These are phyloP conservation scores for Hanleya hanleyi DNA, from an alignment of 2,888 invertebrate genomes.

Conservation along the genomic window DNA sequence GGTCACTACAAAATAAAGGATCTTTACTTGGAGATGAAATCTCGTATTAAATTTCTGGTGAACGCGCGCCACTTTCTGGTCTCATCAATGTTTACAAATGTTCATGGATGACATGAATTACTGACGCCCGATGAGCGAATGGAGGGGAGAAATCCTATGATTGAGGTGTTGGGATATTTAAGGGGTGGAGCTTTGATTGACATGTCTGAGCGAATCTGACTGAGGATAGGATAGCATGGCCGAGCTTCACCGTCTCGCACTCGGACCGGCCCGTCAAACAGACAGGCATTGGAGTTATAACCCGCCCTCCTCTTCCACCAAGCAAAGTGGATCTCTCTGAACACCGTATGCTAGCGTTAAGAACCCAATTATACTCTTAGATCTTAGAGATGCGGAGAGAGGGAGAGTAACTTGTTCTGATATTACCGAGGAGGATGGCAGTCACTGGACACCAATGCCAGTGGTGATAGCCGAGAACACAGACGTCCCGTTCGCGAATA, in stretches of 20 bases:
- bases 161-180: neutral
- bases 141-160: neutral
- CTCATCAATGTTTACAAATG: slow-evolving; percentile 9
- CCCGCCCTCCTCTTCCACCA: neutral
- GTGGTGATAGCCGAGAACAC: too few relatives aligned
- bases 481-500: too few relatives aligned
- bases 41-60: neutral
- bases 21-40: slow-evolving; percentile 5
- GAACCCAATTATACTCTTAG: neutral
- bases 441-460: too few relatives aligned
- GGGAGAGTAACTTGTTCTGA: too few relatives aligned
- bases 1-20: slow-evolving; percentile 5
- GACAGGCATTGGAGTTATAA: neutral
- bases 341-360: neutral
- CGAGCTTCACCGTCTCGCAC: neutral
- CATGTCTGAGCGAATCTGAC: neutral
- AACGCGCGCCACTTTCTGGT: neutral
- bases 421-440: too few relatives aligned
- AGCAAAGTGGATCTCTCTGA: neutral
- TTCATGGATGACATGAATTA: slow-evolving; percentile 10
- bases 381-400: neutral
- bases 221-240: neutral
- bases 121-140: neutral
- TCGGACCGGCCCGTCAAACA: neutral
- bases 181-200: neutral